Evolutionary conservation across 2,888 invertebrate species (phyloP).

Genomic region (Alentia gelatinosa): DNA sequence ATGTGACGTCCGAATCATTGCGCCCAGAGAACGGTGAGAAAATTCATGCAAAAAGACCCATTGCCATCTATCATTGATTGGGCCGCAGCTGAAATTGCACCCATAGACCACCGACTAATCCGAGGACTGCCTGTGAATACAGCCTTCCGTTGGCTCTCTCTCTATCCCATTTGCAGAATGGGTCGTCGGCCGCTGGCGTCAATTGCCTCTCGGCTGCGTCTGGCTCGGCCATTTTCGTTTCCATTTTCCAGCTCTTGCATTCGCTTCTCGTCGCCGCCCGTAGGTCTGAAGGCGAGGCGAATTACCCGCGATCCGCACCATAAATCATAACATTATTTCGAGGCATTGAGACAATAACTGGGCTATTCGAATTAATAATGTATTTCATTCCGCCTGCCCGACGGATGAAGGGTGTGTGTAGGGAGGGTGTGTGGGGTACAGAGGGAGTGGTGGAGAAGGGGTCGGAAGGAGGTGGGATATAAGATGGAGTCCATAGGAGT

Average conservation of each 20-base stretch:
- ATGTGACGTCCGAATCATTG: not conserved
- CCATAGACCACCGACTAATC: conserved; percentile 43
- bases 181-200: not conserved
- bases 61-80: conserved; percentile 20
- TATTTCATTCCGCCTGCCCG: not conserved
- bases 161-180: not conserved
- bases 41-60: not conserved
- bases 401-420: not conserved
- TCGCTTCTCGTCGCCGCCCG: not conserved
- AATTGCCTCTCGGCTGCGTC: conserved; percentile 19
- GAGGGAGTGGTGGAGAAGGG: not conserved
- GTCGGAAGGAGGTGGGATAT: not conserved
- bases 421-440: not conserved
- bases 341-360: conserved; percentile 47
- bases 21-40: not conserved
- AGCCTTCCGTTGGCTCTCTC: not conserved
- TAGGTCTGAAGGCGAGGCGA: not conserved
- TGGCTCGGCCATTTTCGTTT: conserved; percentile 13
- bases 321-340: conserved; percentile 33
- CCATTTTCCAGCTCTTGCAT: conserved; percentile 33
- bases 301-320: not conserved
- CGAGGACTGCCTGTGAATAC: not conserved
- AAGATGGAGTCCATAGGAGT: not conserved
- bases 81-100: conserved; percentile 16
- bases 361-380: conserved; percentile 43